These are phyloP conservation scores for Canis aureus DNA, from an alignment of 2,113 vertebrate species.

Conservation along the genomic window DNA sequence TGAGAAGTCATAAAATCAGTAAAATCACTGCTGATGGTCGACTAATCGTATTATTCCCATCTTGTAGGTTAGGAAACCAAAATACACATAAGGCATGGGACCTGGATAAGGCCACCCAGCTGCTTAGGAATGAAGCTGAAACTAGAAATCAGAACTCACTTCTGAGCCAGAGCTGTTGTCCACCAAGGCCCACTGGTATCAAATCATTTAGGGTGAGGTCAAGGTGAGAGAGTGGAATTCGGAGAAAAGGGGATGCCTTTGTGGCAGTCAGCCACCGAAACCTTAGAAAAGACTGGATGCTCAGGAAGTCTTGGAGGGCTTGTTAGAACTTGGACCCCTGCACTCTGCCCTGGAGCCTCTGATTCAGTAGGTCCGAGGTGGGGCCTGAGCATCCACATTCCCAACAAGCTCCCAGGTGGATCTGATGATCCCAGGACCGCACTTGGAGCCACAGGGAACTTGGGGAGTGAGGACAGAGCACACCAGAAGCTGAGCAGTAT, in stretches of 20 bases:
- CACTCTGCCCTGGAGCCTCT: not conserved
- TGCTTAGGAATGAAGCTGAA: not conserved
- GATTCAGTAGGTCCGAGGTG: not conserved
- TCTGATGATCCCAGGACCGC: too few relatives aligned
- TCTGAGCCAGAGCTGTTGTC: not conserved
- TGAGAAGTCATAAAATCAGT: not conserved
- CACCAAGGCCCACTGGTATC: not conserved
- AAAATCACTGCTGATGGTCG: rapidly evolving
- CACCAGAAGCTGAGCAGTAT: rapidly evolving
- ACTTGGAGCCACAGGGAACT: too few relatives aligned
- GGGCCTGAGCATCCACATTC: not conserved
- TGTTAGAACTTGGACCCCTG: rapidly evolving
- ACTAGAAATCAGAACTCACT: not conserved
- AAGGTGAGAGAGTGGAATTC: not conserved
- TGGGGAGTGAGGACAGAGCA: rapidly evolving
- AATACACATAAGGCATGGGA: not conserved
- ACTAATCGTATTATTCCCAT: not conserved
- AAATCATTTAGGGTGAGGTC: not conserved
- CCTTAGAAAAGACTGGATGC: not conserved
- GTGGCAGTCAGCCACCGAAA: not conserved
- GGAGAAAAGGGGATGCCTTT: not conserved
- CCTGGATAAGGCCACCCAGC: not conserved
- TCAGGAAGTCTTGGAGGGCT: not conserved
- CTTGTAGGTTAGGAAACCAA: slow-evolving; percentile 11
- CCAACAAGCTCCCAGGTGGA: not conserved